A percentile compares a stretch with the other conserved stretches of the same genome.
Evolutionary conservation across 2,888 invertebrate genomes (phyloP).

Genomic region (Prosopocoilus inquinatus): DNA sequence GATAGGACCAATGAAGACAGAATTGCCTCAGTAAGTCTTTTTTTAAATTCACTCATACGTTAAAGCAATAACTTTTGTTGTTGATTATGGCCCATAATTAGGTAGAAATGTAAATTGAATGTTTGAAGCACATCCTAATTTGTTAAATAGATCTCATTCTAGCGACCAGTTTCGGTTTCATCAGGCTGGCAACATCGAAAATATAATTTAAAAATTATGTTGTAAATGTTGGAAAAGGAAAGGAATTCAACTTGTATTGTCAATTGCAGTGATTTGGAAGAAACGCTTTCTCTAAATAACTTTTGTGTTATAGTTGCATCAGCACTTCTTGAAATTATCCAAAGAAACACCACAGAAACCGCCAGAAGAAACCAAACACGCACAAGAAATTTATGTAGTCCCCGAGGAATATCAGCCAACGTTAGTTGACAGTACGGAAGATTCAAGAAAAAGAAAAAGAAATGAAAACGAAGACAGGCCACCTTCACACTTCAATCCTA

Average conservation of each 20-base stretch:
- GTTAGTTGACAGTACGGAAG: constrained; percentile 29
- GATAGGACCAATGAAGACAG: constrained; percentile 40
- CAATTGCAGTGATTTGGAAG: too few relatives aligned
- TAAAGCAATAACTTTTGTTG: constrained; percentile 19
- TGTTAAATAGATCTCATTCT: too few relatives aligned
- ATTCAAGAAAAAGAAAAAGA: constrained; percentile 40
- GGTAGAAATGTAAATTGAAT: too few relatives aligned
- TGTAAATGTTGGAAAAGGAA: too few relatives aligned
- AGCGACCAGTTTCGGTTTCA: too few relatives aligned
- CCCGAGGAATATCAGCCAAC: constrained; percentile 14
- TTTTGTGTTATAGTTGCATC: constrained; percentile 33
- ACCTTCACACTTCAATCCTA: constrained; percentile 27
- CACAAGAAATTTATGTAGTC: not conserved
- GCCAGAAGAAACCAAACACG: not conserved
- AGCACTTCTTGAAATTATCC: constrained; percentile 39
- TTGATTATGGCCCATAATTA: too few relatives aligned
- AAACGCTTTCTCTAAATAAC: too few relatives aligned
- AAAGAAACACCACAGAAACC: constrained; percentile 23
- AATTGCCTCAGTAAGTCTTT: constrained; percentile 41
- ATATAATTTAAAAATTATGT: too few relatives aligned
- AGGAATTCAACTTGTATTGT: too few relatives aligned
- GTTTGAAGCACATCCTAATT: too few relatives aligned
- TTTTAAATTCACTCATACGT: not conserved
- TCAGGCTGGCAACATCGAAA: too few relatives aligned
- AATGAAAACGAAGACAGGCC: constrained; percentile 19